Base-by-base conservation (phyloP, 2,888 invertebrate species). In the Augiades crinisus region DNA sequence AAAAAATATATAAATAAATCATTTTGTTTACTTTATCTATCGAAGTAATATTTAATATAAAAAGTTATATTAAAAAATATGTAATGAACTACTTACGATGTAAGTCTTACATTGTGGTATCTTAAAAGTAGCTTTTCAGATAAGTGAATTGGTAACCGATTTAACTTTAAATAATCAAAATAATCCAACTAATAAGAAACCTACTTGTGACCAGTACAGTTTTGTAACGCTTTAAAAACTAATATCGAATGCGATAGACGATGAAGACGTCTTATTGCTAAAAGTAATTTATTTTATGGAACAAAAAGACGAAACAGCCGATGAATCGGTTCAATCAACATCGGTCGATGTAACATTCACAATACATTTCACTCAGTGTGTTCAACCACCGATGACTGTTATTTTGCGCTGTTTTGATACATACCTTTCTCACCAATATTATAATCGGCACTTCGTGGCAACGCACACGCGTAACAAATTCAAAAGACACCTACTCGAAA, bases 401-500 rank as follows among this genome's bases (percentile, higher is more conserved):
- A 65, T 70, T 83, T 81, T 81, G 67, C 69, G 72, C 67, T 80
- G 75, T 79, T 81, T 83, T 76, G 76, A 82, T 76, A 81, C 70
- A 72, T 74, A 76, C 65, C 70, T 72, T 75, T 77, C 76, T 71
- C 66, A 66, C 72, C 68, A 72, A 80, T 74, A 79, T 76, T 75
- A 71, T 75, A 75, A 69, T 68, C 68, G 62, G 69, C 72, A 78
- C 78, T 79, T 72, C 63, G 61, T 62, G 66, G 65, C 64, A 62
- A 62, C 64, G 63, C 67, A 77, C 57, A 67, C 72, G 77, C 73
- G 74, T 76, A 84, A 78, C 75, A 72, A 76, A 79, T 75, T 75
- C 72, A 75, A 82, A 78, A 81, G 76, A 75, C 77, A 77, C 73
- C 72, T 75, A 78, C 82, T 84, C 72, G 73, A 86, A 85, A 83